Base-by-base conservation (phyloP, 2,888 invertebrate species). In the Pilophorus perplexus region DNA sequence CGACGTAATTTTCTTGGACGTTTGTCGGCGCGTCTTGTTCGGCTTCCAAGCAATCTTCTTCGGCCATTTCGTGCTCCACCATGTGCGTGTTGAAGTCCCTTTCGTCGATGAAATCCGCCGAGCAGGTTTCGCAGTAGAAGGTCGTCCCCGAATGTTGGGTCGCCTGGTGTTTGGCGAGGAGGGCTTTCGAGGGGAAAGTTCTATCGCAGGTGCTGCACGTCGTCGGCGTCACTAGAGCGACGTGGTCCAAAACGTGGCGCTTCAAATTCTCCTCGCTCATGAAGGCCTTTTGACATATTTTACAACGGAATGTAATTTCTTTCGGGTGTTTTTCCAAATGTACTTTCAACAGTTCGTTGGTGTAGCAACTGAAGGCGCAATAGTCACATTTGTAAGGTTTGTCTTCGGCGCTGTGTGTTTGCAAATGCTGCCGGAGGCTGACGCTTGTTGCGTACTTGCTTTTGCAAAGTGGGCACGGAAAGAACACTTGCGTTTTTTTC, bases 361-460 rank as follows among this genome's bases (percentile, higher is more conserved):
- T 46, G 22, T 27, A 62, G 28, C 46, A 62, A 20, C 14, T 62
- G 62, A 46, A 62, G 23, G 37, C 46, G 23, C 62, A 62, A 12
- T n/a, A 28, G 4, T 62, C 48, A 16, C 62, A 62, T 20, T 62
- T 23, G 46, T 44, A 46, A 8, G 62, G 62, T 38, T 48, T 44
- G 12, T 23, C 10, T 2, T 18, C 27, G 1, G 44, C 28, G 28
- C 22, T 33, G 62, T 62, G 62, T 5, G 46, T 46, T 12, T 23
- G 27, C 22, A 62, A 16, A 46, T 62, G 62, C 18, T 25, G 16
- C 20, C 20, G n/a, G 10, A 62, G 48, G 23, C 46, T 48, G 18
- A 20, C 27, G 14, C 48, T 44, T 3, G 62, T 62, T 23, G 62
- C 27, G 48, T 62, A 62, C 20, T 62, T 62, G 33, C 48, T 46